Percentiles rank a stretch among this genome's conserved stretches.
Conservation (phyloP, 2,888 invertebrate genomes). For the Heterodera filipjevi region DNA sequence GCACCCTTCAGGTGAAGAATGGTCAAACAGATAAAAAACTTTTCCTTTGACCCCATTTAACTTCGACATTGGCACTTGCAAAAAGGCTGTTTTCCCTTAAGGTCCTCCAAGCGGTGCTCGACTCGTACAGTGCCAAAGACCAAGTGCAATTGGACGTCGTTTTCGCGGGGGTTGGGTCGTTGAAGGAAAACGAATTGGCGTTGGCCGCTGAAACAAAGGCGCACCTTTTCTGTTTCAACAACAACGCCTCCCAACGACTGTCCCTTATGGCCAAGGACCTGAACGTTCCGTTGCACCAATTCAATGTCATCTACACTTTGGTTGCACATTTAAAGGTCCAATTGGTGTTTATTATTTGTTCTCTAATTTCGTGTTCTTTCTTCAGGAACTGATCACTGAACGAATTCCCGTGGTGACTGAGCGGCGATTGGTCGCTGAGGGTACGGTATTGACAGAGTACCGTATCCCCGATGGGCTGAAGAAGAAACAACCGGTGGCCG, state of each 20-base stretch:
- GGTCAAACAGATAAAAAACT: not conserved
- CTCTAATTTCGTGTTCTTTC: not conserved
- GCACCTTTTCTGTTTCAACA: slow-evolving; percentile 86
- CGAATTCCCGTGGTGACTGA: slow-evolving; percentile 69
- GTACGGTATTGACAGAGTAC: slow-evolving; percentile 70
- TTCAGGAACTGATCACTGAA: slow-evolving; percentile 20
- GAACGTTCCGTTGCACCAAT: slow-evolving; percentile 73
- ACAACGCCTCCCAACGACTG: slow-evolving; percentile 67
- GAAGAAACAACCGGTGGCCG: slow-evolving; percentile 71
- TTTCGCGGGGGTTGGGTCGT: slow-evolving; percentile 85
- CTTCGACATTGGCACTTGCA: too few relatives aligned
- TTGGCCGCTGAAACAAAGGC: slow-evolving; percentile 73
- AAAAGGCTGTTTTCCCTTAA: slow-evolving; percentile 5
- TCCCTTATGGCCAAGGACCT: slow-evolving; percentile 70
- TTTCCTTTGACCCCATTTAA: not conserved
- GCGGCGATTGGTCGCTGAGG: slow-evolving; percentile 78
- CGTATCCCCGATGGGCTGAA: slow-evolving; percentile 74
- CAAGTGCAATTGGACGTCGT: slow-evolving; percentile 81
- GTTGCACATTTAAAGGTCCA: slow-evolving; percentile 80
- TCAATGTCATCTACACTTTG: slow-evolving; percentile 86
- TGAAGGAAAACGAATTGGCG: slow-evolving; percentile 82
- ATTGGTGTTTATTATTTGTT: not conserved
- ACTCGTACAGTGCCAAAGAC: slow-evolving; percentile 73
- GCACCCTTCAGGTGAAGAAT: slow-evolving; percentile 78
- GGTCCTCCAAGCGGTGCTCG: slow-evolving; percentile 86